Evolutionary conservation across 2,888 invertebrate species (phyloP).

Genomic region (Allophyes oxyacanthae): DNA sequence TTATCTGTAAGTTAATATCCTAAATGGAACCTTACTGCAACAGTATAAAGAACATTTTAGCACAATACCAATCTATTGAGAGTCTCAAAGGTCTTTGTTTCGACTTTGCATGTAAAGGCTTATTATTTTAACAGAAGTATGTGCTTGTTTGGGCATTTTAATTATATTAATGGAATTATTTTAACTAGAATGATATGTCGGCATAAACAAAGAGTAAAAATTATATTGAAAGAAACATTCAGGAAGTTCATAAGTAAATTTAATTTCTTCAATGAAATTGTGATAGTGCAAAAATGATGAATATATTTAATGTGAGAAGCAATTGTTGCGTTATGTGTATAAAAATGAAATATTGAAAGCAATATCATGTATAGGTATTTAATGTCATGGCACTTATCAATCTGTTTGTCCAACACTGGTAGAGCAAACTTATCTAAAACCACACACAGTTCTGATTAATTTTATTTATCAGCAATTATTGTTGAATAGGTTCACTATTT

Average conservation of each 20-base stretch:
- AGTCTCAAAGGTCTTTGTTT: constrained; percentile 33
- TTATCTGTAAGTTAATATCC: constrained; percentile 28
- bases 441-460: constrained; percentile 40
- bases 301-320: constrained; percentile 14
- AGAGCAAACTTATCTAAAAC: constrained; percentile 50
- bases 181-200: constrained; percentile 30
- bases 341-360: constrained; percentile 27
- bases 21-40: constrained; percentile 33
- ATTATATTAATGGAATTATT: constrained; percentile 23
- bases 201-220: constrained; percentile 22
- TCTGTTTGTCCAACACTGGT: constrained; percentile 34
- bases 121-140: constrained; percentile 25
- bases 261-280: constrained; percentile 8
- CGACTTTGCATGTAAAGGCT: constrained; percentile 22
- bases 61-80: constrained; percentile 19
- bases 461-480: constrained; percentile 44
- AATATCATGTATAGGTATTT: constrained; percentile 49
- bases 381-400: constrained; percentile 44
- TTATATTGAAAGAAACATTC: constrained; percentile 44
- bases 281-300: constrained; percentile 1
- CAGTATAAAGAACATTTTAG: constrained; percentile 25
- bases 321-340: constrained; percentile 17
- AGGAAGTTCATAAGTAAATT: constrained; percentile 9
- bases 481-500: constrained; percentile 29
- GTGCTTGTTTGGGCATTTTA: constrained; percentile 22